Base-by-base conservation (phyloP, 2,113 vertebrate genomes). In the Bambusicola thoracicus region DNA sequence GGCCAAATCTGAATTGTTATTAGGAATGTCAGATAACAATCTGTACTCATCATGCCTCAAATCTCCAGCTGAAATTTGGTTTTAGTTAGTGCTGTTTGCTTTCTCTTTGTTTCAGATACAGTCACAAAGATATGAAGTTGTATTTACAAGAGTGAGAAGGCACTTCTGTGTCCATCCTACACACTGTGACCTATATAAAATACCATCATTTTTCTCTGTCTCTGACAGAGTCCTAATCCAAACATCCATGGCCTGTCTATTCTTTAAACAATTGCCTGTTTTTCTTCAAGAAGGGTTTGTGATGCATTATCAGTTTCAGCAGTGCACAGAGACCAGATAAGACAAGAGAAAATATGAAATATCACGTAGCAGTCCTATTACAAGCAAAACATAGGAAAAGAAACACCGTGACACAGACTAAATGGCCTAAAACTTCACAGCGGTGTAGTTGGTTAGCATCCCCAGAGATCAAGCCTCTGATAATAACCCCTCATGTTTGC, bases 391-490 rank as follows among this genome's bases (percentile, higher is more conserved):
- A 13, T 16, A 53, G 49, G 51, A 85, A 88, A 91, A 87, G 46
- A 88, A 82, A 38, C 48, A 43, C 29, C 1, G 2, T 44, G n/a
- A 58, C 49, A 76, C 13, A 77, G 59, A 29, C 16, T 81, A 65
- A 41, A 12, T 62, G 34, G 34, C 48, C 40, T 36, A 36, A 27
- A 53, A 58, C 78, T 92, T 92, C 48, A 68, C 81, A 93, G n/a
- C 0, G 0, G 9, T 29, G 16, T 16, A 59, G 56, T 40, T 0
- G 0, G 48, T 55, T 44, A 77, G 32, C 24, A 51, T 36, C 59
- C 66, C 21, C 41, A 79, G 81, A 63, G 56, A 89, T 66, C 51
- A 63, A 5, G 38, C 17, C 25, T 12, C 70, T 27, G 36, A 19
- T 74, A 80, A 67, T 49, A 85, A 51, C 49, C 34, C 46, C 24